A percentile compares a stretch with the other conserved stretches of the same genome.
These are phyloP conservation scores for Melanotaenia trifasciata DNA, from an alignment of 2,797 vertebrate species.

Conservation along the genomic window DNA sequence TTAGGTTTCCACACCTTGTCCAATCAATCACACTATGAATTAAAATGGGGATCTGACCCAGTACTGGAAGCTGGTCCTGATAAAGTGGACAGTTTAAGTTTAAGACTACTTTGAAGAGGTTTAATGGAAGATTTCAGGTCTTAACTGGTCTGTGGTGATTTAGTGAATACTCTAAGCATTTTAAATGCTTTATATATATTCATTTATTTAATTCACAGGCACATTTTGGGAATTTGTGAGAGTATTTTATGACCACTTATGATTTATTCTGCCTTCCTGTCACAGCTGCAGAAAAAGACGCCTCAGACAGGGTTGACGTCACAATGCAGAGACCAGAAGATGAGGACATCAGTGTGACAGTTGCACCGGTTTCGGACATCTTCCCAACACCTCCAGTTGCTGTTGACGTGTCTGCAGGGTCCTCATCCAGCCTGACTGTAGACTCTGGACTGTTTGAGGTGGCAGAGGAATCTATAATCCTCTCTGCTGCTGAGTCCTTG, in stretches of 20 bases:
- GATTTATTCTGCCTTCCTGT: constrained; percentile 1
- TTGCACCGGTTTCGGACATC: constrained; percentile 27
- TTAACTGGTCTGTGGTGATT: not conserved
- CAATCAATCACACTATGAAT: too few species aligned
- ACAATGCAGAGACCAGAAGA: constrained; percentile 29
- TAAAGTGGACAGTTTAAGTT: too few species aligned
- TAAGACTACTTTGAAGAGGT: not conserved
- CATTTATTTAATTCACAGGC: too few species aligned
- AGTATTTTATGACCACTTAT: too few species aligned
- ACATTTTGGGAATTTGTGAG: too few species aligned
- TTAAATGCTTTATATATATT: too few species aligned
- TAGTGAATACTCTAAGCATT: too few species aligned
- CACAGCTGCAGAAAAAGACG: constrained; percentile 41
- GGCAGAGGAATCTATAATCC: constrained; percentile 25
- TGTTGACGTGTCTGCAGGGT: not conserved
- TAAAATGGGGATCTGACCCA: too few species aligned
- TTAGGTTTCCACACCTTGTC: too few species aligned
- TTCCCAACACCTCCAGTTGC: constrained; percentile 33
- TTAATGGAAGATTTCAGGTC: not conserved
- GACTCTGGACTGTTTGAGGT: constrained; percentile 66
- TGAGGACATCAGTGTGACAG: constrained; percentile 29
- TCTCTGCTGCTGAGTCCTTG: constrained; percentile 11
- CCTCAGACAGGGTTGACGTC: constrained; percentile 53
- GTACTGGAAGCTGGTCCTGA: too few species aligned
- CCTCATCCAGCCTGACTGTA: constrained; percentile 6